Percentiles rank a stretch among this genome's conserved stretches.
These are phyloP conservation scores for Pogonophryne albipinna DNA, from an alignment of 2,797 vertebrate species.

Conservation along the genomic window DNA sequence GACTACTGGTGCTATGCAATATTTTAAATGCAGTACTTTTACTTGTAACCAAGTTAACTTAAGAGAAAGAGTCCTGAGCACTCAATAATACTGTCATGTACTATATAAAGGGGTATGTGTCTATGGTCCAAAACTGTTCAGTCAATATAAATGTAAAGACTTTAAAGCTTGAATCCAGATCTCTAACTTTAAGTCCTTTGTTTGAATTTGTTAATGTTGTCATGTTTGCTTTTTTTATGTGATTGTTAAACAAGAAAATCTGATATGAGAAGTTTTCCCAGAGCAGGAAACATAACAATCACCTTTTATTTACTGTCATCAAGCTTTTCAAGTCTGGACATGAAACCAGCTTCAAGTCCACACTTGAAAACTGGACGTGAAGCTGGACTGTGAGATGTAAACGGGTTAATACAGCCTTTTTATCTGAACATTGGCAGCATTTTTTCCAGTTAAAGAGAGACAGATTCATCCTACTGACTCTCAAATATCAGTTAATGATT, in stretches of 20 bases:
- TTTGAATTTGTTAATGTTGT: no score
- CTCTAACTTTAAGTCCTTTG: no score
- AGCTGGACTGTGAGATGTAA: conserved; percentile 11
- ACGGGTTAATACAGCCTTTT: background rate
- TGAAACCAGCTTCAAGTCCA: conserved; percentile 30
- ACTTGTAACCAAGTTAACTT: background rate
- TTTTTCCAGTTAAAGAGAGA: background rate
- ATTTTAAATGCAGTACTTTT: background rate
- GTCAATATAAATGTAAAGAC: no score
- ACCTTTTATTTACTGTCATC: conserved; percentile 1
- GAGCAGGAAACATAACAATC: background rate
- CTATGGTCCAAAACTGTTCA: no score
- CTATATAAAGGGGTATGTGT: no score
- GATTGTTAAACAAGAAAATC: background rate
- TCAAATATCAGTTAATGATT: background rate
- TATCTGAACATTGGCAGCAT: background rate
- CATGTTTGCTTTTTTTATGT: no score
- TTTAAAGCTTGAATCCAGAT: no score
- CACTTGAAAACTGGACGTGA: conserved; percentile 3
- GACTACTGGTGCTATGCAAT: background rate
- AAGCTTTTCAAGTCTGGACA: conserved; percentile 17
- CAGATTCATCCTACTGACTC: conserved; percentile 23
- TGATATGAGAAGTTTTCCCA: background rate
- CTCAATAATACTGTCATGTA: no score
- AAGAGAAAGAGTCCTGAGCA: background rate